Evolutionary conservation across 1,140 invertebrate genomes (phyloP).

Genomic region (Drosophila ambigua): DNA sequence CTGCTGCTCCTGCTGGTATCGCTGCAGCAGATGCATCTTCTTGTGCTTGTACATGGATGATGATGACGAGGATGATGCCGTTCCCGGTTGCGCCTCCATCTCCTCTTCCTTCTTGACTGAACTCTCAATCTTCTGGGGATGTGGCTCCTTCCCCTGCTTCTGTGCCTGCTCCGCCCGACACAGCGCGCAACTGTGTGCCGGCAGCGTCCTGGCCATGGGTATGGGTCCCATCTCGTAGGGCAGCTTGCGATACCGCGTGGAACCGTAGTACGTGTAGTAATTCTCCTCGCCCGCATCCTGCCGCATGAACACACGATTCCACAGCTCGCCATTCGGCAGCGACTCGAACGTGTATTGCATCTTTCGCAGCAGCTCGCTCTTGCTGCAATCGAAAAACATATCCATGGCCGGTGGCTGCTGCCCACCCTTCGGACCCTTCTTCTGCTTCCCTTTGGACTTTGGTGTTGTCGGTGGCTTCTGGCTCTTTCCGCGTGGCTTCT

Average conservation of each 20-base stretch:
- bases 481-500: slow-evolving; percentile 9
- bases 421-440: neutral
- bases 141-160: slow-evolving; percentile 2
- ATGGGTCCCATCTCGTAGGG: slow-evolving; percentile 90
- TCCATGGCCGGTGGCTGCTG: slow-evolving; percentile 25
- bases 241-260: slow-evolving; percentile 86
- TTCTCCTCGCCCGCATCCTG: slow-evolving; percentile 89
- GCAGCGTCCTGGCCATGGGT: slow-evolving; percentile 84
- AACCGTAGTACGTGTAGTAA: slow-evolving; percentile 76
- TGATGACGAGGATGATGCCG: slow-evolving; percentile 26
- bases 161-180: slow-evolving; percentile 31
- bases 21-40: slow-evolving; percentile 71
- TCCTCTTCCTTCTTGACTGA: slow-evolving; percentile 40
- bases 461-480: slow-evolving; percentile 25
- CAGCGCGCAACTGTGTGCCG: slow-evolving; percentile 74
- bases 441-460: slow-evolving; percentile 21
- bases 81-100: slow-evolving; percentile 20
- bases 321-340: slow-evolving; percentile 89
- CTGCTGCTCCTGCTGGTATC: slow-evolving; percentile 75
- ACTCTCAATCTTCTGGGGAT: slow-evolving; percentile 18
- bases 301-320: slow-evolving; percentile 90
- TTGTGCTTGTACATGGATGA: slow-evolving; percentile 72
- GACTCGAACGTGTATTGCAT: slow-evolving; percentile 91
- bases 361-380: slow-evolving; percentile 84
- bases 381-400: slow-evolving; percentile 62